Percentiles rank a stretch among this genome's conserved stretches.
These are phyloP conservation scores for Sclerurus mexicanus DNA, from an alignment of 2,113 vertebrate species.

Conservation along the genomic window DNA sequence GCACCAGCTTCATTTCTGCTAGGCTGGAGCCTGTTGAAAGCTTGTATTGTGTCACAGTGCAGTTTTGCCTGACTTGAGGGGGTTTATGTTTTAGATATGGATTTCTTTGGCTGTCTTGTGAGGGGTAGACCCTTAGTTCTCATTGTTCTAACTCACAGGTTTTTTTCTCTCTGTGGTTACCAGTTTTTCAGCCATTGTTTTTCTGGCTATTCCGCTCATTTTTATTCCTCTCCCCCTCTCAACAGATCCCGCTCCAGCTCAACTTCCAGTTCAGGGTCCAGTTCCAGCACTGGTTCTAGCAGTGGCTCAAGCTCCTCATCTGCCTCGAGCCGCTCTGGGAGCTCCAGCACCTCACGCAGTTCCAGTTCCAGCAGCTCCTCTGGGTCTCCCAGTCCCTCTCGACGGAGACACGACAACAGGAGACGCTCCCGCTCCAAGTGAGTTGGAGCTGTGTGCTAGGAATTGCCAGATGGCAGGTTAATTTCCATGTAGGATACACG, in stretches of 20 bases:
- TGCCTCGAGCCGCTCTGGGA: conserved; percentile 91
- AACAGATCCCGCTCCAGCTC: conserved; percentile 86
- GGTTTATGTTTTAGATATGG: accelerated
- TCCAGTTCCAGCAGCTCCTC: conserved; percentile 96
- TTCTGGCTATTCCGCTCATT: not conserved
- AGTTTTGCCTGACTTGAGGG: not conserved
- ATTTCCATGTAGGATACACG: not conserved
- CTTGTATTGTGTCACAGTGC: not conserved
- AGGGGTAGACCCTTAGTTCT: not conserved
- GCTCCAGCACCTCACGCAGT: conserved; percentile 91
- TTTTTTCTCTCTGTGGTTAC: not conserved
- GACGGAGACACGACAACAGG: conserved; percentile 91
- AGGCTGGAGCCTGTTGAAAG: not conserved
- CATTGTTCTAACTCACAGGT: not conserved
- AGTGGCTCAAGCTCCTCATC: conserved; percentile 96
- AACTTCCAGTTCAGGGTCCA: conserved; percentile 92
- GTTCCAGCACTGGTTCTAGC: conserved; percentile 94
- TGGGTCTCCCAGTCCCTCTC: conserved; percentile 88
- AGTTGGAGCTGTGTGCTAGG: not conserved
- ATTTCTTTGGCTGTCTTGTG: not conserved
- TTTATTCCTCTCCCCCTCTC: not conserved
- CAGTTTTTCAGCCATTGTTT: not conserved
- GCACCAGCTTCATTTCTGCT: not conserved
- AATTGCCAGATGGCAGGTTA: not conserved
- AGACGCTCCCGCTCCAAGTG: conserved; percentile 92